Conservation (phyloP, 2,797 vertebrate species). For the Syndactyla subalaris region DNA sequence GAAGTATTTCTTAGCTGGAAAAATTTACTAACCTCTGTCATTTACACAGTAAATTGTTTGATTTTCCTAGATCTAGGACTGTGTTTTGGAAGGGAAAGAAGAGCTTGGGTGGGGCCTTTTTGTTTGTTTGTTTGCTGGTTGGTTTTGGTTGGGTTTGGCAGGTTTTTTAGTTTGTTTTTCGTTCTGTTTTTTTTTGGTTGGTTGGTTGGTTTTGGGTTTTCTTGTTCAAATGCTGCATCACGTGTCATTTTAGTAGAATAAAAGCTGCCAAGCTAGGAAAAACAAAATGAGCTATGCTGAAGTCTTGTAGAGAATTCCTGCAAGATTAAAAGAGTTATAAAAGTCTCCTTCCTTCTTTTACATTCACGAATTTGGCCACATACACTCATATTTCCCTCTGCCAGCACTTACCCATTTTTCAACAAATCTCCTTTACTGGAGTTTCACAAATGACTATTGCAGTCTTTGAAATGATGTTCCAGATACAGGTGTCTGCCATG, state of each 20-base stretch:
- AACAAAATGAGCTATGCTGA: background rate
- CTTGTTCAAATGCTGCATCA: background rate
- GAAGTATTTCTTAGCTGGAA: constrained; percentile 10
- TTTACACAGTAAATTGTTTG: background rate
- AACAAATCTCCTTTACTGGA: background rate
- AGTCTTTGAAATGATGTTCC: background rate
- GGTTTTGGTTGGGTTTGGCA: background rate
- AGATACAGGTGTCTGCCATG: background rate
- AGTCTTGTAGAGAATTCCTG: background rate
- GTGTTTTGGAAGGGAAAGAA: background rate
- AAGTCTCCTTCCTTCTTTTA: background rate
- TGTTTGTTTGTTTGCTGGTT: background rate
- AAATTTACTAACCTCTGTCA: background rate
- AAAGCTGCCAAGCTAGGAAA: background rate
- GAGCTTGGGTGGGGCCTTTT: too few relatives aligned
- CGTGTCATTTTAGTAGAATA: background rate
- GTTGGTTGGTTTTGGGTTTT: background rate
- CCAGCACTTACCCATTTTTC: background rate
- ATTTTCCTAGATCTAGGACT: background rate
- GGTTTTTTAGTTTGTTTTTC: background rate
- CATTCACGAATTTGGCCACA: background rate
- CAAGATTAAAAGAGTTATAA: background rate
- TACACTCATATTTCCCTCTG: background rate
- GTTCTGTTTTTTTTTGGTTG: background rate
- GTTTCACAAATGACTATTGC: background rate